Percentiles rank a stretch among this genome's conserved stretches.
Conservation (phyloP, 2,113 vertebrate genomes). For the Ptychochromis oligacanthus region DNA sequence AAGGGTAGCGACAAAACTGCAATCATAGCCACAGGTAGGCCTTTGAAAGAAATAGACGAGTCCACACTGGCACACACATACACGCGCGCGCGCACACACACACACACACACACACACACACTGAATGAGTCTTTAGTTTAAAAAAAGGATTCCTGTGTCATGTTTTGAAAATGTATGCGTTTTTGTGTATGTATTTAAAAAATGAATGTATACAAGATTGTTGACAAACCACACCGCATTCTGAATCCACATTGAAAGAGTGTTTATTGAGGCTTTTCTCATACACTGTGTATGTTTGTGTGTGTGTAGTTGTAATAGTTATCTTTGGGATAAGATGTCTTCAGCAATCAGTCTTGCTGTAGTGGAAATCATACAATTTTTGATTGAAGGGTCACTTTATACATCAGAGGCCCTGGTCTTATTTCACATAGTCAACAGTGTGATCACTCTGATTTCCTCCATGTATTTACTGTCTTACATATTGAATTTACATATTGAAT, state of each 20-base stretch:
- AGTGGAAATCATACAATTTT: conserved; percentile 40
- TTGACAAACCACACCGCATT: conserved; percentile 8
- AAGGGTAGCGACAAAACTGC: background rate
- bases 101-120: background rate
- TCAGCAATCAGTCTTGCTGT: conserved; percentile 67
- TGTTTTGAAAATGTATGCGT: background rate
- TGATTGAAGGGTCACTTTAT: conserved; percentile 78
- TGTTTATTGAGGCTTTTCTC: conserved; percentile 2
- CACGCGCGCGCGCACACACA: background rate
- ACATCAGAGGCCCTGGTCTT: conserved; percentile 51
- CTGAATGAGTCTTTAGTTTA: background rate
- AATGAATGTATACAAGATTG: background rate
- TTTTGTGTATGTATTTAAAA: background rate
- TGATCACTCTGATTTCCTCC: conserved; percentile 43
- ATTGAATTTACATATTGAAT: conserved; percentile 49
- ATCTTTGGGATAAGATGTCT: conserved; percentile 55
- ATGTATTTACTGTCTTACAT: conserved; percentile 49
- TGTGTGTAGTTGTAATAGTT: conserved; percentile 6
- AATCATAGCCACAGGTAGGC: background rate
- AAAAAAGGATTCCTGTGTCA: background rate
- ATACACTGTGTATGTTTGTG: background rate
- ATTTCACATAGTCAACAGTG: conserved; percentile 56
- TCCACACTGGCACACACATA: background rate
- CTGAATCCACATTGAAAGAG: background rate
- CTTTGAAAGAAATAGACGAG: background rate